phyloP scores from a whole-genome alignment of 2,113 vertebrate species.

The Tupaia tana region DNA sequence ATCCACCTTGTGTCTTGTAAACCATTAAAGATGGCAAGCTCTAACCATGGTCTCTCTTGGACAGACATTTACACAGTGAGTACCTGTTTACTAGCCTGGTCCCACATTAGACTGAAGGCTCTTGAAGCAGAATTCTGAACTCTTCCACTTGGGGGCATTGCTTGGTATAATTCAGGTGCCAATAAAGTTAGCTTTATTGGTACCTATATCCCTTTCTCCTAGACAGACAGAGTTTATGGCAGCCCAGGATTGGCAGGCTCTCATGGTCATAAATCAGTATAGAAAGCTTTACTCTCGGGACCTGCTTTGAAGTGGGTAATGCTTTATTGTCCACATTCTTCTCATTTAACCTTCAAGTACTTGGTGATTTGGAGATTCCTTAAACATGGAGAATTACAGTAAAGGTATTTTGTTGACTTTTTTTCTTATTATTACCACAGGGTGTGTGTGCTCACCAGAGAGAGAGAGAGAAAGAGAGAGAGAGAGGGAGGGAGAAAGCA shows the following conservation, averaged over 20 bases:
- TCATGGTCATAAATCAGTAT: neutral
- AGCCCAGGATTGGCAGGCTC: neutral
- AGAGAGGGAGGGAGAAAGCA: too few relatives aligned
- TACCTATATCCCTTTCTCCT: neutral
- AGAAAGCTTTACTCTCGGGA: neutral
- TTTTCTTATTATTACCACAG: neutral
- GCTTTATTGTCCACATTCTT: slow-evolving; percentile 21
- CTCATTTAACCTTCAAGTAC: slow-evolving; percentile 43
- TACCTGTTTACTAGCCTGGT: neutral
- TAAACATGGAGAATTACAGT: neutral
- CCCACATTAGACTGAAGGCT: neutral
- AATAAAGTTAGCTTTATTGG: slow-evolving; percentile 18
- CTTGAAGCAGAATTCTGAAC: neutral
- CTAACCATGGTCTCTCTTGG: neutral
- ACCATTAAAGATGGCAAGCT: neutral
- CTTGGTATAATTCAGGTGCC: neutral
- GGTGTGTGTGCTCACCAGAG: too few relatives aligned
- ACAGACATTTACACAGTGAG: neutral
- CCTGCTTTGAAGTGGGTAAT: slow-evolving; percentile 15
- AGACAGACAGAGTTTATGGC: slow-evolving; percentile 2
- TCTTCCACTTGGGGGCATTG: neutral
- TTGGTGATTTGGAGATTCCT: neutral
- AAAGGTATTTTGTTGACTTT: slow-evolving; percentile 12
- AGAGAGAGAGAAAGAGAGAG: too few relatives aligned
- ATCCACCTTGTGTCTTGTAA: neutral